Percentiles rank a stretch among this genome's conserved stretches.
Evolutionary conservation across 2,797 vertebrate species (phyloP).

Genomic region (Artibeus lituratus): DNA sequence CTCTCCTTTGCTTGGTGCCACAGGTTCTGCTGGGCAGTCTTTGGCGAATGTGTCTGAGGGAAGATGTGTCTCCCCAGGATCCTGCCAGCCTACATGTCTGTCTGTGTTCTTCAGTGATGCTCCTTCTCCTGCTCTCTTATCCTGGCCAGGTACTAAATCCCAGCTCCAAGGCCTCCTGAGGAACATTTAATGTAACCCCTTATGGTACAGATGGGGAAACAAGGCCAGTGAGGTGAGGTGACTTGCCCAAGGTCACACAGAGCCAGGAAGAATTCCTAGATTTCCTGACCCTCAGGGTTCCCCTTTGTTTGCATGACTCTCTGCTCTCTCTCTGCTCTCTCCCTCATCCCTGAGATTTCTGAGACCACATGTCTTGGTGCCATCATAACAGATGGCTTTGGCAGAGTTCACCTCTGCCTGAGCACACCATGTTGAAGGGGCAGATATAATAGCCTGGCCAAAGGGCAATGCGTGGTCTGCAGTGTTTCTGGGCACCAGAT

Average conservation of each 20-base stretch:
- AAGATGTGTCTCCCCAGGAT: neutral
- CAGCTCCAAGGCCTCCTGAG: neutral
- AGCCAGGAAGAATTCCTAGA: neutral
- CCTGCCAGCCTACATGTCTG: neutral
- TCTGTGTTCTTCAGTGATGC: neutral
- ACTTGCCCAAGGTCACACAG: neutral
- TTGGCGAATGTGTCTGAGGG: neutral
- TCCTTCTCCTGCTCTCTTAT: neutral
- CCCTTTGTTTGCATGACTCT: neutral
- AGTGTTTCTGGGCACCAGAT: neutral
- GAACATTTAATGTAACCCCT: neutral
- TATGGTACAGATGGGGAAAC: neutral
- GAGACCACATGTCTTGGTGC: neutral
- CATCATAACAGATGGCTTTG: constrained; percentile 34
- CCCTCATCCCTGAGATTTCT: neutral
- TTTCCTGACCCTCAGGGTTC: neutral
- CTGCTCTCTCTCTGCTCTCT: too few relatives aligned
- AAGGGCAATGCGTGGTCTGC: neutral
- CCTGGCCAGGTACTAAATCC: neutral
- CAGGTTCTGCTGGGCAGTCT: neutral
- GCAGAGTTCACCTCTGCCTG: neutral
- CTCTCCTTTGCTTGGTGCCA: neutral
- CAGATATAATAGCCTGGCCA: neutral
- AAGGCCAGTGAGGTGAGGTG: neutral
- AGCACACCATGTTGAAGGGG: neutral